Evolutionary conservation across 1,140 invertebrate genomes (phyloP).

Genomic region (Centruroides sculpturatus): DNA sequence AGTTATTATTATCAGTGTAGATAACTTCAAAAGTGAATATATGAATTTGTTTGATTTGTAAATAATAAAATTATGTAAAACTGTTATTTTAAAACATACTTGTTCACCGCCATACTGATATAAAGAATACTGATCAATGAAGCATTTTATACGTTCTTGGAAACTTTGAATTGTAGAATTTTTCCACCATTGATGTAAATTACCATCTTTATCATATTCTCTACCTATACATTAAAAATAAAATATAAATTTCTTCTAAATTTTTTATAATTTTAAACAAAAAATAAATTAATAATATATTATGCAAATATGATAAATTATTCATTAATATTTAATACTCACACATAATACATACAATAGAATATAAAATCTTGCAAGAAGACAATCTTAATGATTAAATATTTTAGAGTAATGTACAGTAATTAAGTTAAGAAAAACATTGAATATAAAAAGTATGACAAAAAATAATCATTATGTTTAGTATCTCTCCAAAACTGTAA

Average conservation of each 20-base stretch:
- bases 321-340: background rate
- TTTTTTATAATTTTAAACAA: background rate
- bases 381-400: too few relatives aligned
- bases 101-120: conserved; percentile 48
- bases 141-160: conserved; percentile 73
- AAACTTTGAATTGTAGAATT: conserved; percentile 80
- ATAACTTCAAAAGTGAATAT: too few relatives aligned
- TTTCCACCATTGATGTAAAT: conserved; percentile 96
- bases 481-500: too few relatives aligned
- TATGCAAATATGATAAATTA: background rate
- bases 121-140: conserved; percentile 74
- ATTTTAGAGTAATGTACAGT: too few relatives aligned
- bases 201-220: conserved; percentile 84
- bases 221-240: conserved; percentile 35
- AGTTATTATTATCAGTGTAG: too few relatives aligned
- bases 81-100: conserved; percentile 12
- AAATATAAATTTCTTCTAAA: too few relatives aligned
- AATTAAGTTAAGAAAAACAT: too few relatives aligned
- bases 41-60: too few relatives aligned
- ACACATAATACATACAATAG: background rate
- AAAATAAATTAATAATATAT: background rate
- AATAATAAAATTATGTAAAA: too few relatives aligned
- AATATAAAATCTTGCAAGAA: too few relatives aligned
- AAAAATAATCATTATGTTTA: too few relatives aligned
- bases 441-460: too few relatives aligned